These are phyloP conservation scores for Tipula unca DNA, from an alignment of 2,888 invertebrate genomes.

Conservation along the genomic window DNA sequence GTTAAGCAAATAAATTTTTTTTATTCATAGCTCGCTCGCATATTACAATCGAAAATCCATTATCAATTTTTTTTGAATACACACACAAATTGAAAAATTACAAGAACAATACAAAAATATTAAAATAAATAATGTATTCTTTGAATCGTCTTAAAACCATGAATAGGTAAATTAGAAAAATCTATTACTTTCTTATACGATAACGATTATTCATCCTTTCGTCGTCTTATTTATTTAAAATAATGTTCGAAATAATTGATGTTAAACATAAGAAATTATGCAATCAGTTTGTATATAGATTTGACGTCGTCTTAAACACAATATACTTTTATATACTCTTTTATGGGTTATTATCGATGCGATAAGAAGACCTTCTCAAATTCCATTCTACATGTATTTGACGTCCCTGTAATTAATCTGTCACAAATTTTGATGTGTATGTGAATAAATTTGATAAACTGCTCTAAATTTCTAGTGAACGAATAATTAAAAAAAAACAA, in stretches of 20 bases:
- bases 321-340: neutral
- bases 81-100: neutral
- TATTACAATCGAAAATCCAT: slow-evolving; percentile 8
- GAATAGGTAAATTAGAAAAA: slow-evolving; percentile 14
- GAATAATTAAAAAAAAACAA: too few relatives aligned
- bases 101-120: neutral
- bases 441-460: too few relatives aligned
- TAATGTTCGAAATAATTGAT: neutral
- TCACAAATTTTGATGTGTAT: too few relatives aligned
- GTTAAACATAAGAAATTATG: neutral
- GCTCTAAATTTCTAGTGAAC: too few relatives aligned
- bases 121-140: slow-evolving; percentile 1
- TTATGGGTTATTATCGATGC: neutral
- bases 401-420: neutral
- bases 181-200: neutral
- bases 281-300: neutral
- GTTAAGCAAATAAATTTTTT: neutral
- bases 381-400: neutral
- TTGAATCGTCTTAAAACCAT: neutral
- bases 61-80: neutral
- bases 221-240: neutral
- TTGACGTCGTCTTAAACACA: neutral
- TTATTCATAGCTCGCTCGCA: neutral
- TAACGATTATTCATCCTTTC: too few relatives aligned
- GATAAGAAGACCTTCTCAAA: neutral